These are phyloP conservation scores for Labia minor DNA, from an alignment of 2,888 invertebrate species.

Conservation along the genomic window DNA sequence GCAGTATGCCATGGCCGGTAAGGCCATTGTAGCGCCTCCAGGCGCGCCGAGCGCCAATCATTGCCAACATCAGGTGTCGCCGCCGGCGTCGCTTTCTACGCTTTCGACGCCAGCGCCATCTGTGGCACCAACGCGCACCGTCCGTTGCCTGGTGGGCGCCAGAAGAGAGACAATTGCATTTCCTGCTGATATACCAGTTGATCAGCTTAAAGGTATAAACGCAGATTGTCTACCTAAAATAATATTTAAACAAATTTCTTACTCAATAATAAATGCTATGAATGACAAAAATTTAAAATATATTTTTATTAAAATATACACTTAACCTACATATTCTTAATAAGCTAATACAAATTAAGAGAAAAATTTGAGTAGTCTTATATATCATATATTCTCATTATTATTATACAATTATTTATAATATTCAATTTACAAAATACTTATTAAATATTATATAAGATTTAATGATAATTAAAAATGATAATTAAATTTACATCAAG, in stretches of 20 bases:
- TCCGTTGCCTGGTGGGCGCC: constrained; percentile 16
- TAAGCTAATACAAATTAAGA: no score
- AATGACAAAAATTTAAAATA: no score
- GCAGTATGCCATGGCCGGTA: constrained; percentile 8
- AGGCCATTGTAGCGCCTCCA: background rate
- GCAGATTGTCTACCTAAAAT: background rate
- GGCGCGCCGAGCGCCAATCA: constrained; percentile 15
- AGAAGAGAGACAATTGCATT: constrained; percentile 21
- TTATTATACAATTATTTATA: no score
- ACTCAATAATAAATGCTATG: background rate
- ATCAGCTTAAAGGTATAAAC: constrained; percentile 24
- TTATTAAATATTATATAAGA: no score
- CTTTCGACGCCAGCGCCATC: background rate
- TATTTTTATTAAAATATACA: no score
- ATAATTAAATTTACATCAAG: no score
- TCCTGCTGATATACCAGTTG: constrained; percentile 18
- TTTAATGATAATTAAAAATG: no score
- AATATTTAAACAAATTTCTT: background rate
- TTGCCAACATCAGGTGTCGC: constrained; percentile 17
- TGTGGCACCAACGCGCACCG: constrained; percentile 16
- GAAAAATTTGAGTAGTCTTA: no score
- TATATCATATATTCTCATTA: no score
- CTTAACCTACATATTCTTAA: no score
- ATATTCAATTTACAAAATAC: no score
- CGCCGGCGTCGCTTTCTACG: constrained; percentile 14